Percentiles rank a stretch among this genome's conserved stretches.
These are phyloP conservation scores for Perdix hodgsoniae DNA, from an alignment of 2,797 vertebrate species.

Conservation along the genomic window DNA sequence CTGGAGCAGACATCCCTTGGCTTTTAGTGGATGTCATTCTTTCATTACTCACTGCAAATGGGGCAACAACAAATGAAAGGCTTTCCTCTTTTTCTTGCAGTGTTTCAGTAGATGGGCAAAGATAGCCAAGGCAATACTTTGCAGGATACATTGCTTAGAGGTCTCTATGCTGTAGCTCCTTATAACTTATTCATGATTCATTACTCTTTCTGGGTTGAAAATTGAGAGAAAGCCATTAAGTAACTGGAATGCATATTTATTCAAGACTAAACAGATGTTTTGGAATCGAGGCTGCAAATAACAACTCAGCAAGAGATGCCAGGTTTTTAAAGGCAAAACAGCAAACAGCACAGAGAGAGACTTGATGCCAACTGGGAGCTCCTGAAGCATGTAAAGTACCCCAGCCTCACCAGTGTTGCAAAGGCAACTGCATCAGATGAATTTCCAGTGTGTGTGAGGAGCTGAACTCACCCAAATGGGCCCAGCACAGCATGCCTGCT, in stretches of 20 bases:
- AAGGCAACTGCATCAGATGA: background rate
- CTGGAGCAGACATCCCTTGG: background rate
- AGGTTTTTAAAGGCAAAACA: background rate
- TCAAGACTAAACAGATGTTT: slow-evolving; percentile 29
- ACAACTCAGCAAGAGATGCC: background rate
- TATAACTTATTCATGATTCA: background rate
- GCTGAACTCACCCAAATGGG: background rate
- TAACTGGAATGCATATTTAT: background rate
- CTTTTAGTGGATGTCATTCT: background rate
- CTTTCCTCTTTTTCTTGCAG: background rate
- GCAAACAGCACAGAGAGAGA: background rate
- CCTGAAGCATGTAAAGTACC: background rate
- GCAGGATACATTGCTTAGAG: background rate
- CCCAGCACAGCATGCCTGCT: accelerated
- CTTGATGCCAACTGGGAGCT: background rate
- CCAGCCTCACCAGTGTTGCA: background rate
- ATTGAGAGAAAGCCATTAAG: background rate
- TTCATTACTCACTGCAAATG: slow-evolving; percentile 47
- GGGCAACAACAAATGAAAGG: background rate
- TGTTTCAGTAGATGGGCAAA: background rate
- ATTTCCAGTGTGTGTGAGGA: background rate
- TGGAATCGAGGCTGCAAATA: background rate
- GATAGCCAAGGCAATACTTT: background rate
- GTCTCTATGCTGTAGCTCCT: background rate
- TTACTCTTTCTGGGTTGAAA: slow-evolving; percentile 2